phyloP scores from a whole-genome alignment of 2,888 invertebrate species.

The Tolmerus cingulatus region DNA sequence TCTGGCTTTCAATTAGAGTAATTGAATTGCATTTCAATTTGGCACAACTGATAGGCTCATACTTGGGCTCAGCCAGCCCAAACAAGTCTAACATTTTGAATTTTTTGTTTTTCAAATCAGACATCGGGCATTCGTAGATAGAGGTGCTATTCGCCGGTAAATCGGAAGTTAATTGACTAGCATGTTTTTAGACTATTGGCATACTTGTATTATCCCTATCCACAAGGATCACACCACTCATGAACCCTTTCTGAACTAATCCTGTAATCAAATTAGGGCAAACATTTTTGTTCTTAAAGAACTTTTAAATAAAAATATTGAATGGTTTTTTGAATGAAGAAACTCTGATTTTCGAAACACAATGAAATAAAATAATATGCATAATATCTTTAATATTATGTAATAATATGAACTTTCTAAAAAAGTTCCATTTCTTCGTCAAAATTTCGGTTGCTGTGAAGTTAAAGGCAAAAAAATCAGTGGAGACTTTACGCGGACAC shows the following conservation, averaged over 20 bases:
- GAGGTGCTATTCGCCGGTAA: not conserved
- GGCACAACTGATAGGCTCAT: conserved; percentile 15
- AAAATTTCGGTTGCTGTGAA: too few relatives aligned
- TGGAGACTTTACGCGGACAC: too few relatives aligned
- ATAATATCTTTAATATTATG: too few relatives aligned
- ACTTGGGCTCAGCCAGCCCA: not conserved
- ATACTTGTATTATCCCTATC: not conserved
- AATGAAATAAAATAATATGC: too few relatives aligned
- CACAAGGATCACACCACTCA: not conserved
- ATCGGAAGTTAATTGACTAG: not conserved
- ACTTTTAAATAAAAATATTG: not conserved
- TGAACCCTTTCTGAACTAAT: not conserved
- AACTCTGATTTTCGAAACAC: too few relatives aligned
- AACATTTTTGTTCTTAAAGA: not conserved
- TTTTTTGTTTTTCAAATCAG: not conserved
- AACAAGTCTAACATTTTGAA: not conserved
- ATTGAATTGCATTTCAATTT: conserved; percentile 36
- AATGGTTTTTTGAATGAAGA: too few relatives aligned
- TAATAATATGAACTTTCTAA: too few relatives aligned
- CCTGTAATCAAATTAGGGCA: not conserved
- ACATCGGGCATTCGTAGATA: not conserved
- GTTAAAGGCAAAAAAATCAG: too few relatives aligned
- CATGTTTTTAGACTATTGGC: not conserved
- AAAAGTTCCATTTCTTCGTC: too few relatives aligned
- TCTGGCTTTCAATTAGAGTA: conserved; percentile 27